Conservation (phyloP, 1,140 invertebrate species). For the Aphis gossypii region DNA sequence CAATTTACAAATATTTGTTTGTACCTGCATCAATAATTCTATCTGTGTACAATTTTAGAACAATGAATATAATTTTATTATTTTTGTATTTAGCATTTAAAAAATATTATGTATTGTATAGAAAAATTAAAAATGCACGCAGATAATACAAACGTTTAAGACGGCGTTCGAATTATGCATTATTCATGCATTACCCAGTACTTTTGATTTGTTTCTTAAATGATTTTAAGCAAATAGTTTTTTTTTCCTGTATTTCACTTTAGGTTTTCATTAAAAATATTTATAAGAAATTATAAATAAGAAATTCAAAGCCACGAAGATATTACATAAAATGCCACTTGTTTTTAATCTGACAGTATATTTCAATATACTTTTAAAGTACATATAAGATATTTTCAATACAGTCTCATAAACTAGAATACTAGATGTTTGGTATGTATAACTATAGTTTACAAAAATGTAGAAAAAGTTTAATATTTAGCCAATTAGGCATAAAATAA, state of each 20-base stretch:
- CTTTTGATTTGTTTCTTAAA: neutral
- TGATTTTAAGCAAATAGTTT: neutral
- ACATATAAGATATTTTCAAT: neutral
- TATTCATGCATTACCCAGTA: neutral
- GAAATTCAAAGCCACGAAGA: neutral
- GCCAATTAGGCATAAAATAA: no score
- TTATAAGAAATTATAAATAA: neutral
- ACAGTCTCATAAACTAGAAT: neutral
- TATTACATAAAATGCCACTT: neutral
- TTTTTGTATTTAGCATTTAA: neutral
- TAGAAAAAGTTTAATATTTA: neutral
- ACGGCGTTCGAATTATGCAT: neutral
- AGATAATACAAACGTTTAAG: neutral
- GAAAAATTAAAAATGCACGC: neutral
- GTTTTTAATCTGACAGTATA: neutral
- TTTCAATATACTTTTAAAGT: neutral
- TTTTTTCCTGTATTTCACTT: neutral
- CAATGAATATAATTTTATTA: neutral
- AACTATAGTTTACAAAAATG: neutral
- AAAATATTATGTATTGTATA: conserved; percentile 20
- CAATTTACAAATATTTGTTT: neutral
- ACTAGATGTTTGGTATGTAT: neutral
- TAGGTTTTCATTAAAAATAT: neutral
- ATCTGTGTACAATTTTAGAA: neutral
- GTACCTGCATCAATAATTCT: neutral